Evolutionary conservation across 92 coral and sea anemone species (phyloP).

Genomic region (Blastomussa wellsi): DNA sequence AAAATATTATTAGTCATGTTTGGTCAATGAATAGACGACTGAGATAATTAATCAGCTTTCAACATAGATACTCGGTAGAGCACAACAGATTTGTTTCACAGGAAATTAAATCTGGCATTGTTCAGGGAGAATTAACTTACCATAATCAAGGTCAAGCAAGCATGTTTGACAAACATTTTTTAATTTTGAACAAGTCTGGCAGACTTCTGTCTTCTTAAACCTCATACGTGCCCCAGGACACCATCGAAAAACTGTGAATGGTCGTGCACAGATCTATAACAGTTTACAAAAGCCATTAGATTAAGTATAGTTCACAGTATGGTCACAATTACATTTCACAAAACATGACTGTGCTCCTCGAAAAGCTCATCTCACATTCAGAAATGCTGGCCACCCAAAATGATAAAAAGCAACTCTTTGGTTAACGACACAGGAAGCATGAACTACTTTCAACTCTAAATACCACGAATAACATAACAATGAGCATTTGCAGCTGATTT

Average conservation of each 20-base stretch:
- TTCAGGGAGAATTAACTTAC: too few species aligned
- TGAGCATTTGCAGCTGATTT: too few species aligned
- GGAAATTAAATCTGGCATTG: too few species aligned
- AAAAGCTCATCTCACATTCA: neutral
- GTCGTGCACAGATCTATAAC: conserved; percentile 91
- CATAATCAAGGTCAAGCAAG: conserved; percentile 95
- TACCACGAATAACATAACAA: too few species aligned
- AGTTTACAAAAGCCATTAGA: neutral
- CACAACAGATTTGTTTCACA: too few species aligned
- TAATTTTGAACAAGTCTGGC: conserved; percentile 97
- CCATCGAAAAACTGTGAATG: conserved; percentile 98
- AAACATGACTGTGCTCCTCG: neutral
- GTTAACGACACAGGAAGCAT: neutral
- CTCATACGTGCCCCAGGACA: conserved; percentile 99
- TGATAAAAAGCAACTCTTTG: too few species aligned
- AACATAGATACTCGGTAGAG: too few species aligned
- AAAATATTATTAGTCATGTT: too few species aligned
- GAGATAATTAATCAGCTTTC: too few species aligned
- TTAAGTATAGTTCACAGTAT: neutral
- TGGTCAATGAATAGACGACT: too few species aligned
- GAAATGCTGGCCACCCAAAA: too few species aligned
- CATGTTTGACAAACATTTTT: conserved; percentile 98
- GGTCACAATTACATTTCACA: too few species aligned
- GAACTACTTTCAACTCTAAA: neutral
- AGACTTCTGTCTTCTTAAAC: conserved; percentile 97